A percentile compares a stretch with the other conserved stretches of the same genome.
Conservation (phyloP, 2,113 vertebrate species). For the Ploceus nigricollis region DNA sequence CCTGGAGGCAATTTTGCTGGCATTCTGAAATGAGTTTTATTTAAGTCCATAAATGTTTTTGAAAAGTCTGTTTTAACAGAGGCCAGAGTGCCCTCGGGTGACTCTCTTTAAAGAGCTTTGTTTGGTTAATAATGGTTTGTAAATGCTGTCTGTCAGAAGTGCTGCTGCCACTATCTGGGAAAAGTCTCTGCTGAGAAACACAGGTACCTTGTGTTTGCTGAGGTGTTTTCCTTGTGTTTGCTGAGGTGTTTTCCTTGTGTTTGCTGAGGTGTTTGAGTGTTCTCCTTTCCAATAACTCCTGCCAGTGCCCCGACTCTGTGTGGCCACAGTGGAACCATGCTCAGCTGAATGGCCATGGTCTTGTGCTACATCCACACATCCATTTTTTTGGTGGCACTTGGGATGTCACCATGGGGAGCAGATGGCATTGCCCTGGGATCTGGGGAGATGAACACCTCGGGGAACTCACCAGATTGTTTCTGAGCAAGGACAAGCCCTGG, state of each 20-base stretch:
- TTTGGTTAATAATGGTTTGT: slow-evolving; percentile 41
- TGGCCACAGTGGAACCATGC: rapidly evolving
- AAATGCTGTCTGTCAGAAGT: slow-evolving; percentile 2
- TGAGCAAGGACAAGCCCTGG: background rate
- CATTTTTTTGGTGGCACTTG: rapidly evolving
- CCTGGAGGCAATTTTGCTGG: slow-evolving; percentile 32
- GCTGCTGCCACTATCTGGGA: background rate
- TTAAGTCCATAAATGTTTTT: slow-evolving; percentile 54
- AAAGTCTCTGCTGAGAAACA: background rate
- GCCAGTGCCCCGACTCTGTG: background rate
- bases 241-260: too few relatives aligned
- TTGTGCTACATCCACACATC: too few relatives aligned
- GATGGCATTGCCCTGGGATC: rapidly evolving
- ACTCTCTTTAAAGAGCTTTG: slow-evolving; percentile 46
- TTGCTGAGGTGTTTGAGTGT: background rate
- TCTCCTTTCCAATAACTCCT: background rate
- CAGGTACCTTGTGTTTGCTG: background rate
- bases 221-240: background rate
- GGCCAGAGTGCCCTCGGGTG: slow-evolving; percentile 44
- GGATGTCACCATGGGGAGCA: background rate
- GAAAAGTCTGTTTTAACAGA: slow-evolving; percentile 37
- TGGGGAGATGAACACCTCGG: background rate
- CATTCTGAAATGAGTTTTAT: slow-evolving; percentile 33
- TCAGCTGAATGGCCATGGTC: background rate
- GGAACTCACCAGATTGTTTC: background rate